These are phyloP conservation scores for Phocoena sinus DNA, from an alignment of 2,113 vertebrate species.

Conservation along the genomic window DNA sequence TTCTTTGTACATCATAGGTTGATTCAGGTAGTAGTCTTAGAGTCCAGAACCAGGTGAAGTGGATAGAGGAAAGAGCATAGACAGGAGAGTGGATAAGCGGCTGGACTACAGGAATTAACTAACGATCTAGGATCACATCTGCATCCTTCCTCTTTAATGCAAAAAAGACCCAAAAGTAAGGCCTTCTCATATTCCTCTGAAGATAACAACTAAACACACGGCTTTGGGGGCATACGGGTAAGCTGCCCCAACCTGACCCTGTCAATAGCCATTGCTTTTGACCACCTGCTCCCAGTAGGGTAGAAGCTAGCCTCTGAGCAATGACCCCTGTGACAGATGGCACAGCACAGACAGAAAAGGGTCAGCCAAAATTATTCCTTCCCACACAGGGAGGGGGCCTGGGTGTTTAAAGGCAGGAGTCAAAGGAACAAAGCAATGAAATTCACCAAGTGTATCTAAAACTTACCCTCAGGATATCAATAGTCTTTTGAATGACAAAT, in stretches of 20 bases:
- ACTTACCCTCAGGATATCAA: conserved; percentile 48
- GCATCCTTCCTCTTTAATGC: neutral
- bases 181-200: neutral
- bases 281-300: conserved; percentile 70
- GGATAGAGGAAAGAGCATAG: neutral
- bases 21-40: neutral
- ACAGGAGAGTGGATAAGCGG: neutral
- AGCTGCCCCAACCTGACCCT: conserved; percentile 1
- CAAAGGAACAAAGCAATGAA: conserved; percentile 55
- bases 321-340: conserved; percentile 73
- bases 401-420: conserved; percentile 44
- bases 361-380: conserved; percentile 61
- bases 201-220: neutral
- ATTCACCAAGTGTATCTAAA: conserved; percentile 55
- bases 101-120: neutral
- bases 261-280: conserved; percentile 51
- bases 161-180: neutral
- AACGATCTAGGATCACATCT: neutral
- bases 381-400: conserved; percentile 23
- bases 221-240: neutral
- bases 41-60: neutral
- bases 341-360: conserved; percentile 54
- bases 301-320: conserved; percentile 54
- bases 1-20: neutral
- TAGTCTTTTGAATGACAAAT: conserved; percentile 46